Conservation (phyloP, 1,140 invertebrate species). For the Sycophila sp. region DNA sequence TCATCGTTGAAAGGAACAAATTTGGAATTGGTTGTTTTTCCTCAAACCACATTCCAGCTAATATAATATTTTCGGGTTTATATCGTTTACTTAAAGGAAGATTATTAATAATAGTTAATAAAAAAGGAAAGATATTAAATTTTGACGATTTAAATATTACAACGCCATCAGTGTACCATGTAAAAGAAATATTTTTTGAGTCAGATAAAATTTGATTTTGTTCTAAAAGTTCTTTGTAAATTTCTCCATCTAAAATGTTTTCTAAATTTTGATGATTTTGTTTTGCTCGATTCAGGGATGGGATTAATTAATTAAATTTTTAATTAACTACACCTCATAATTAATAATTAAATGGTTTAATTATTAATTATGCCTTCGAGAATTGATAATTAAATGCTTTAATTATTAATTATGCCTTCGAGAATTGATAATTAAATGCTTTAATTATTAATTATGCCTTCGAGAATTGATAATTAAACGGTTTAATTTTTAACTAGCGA, state of each 20-base stretch:
- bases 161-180: slow-evolving; percentile 12
- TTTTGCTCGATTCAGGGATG: background rate
- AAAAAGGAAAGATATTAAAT: slow-evolving; percentile 34
- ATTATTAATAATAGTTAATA: slow-evolving; percentile 35
- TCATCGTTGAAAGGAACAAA: slow-evolving; percentile 14
- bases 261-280: background rate
- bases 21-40: slow-evolving; percentile 31
- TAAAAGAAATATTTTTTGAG: background rate
- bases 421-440: too few relatives aligned
- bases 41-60: slow-evolving; percentile 38
- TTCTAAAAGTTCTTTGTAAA: background rate
- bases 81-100: slow-evolving; percentile 24
- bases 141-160: slow-evolving; percentile 25
- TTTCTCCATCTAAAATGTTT: background rate
- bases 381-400: too few relatives aligned
- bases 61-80: slow-evolving; percentile 32
- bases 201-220: background rate
- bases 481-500: too few relatives aligned
- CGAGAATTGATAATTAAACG: too few relatives aligned
- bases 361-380: too few relatives aligned
- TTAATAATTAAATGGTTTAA: too few relatives aligned
- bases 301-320: too few relatives aligned
- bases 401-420: too few relatives aligned
- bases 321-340: too few relatives aligned
- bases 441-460: too few relatives aligned